A percentile compares a stretch with the other conserved stretches of the same genome.
These are phyloP conservation scores for Sorex araneus DNA, from an alignment of 2,113 vertebrate genomes.

Conservation along the genomic window DNA sequence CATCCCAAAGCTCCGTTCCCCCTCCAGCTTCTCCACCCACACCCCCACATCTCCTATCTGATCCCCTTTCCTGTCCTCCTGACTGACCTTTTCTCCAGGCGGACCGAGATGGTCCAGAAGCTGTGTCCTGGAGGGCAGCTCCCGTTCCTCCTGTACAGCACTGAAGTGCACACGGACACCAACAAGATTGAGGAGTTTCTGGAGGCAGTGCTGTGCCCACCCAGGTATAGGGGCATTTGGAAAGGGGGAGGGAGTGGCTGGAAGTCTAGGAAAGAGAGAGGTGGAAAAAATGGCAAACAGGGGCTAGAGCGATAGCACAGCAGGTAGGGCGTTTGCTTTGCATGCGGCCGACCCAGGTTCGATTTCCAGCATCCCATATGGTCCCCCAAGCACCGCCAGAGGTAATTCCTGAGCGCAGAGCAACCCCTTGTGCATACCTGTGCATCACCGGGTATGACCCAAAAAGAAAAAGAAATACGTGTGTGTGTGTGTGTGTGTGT, in stretches of 20 bases:
- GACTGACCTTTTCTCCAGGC: slow-evolving; percentile 85
- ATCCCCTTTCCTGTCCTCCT: background rate
- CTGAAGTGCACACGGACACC: slow-evolving; percentile 95
- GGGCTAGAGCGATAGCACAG: background rate
- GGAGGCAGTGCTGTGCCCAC: slow-evolving; percentile 93
- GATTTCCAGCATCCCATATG: no score
- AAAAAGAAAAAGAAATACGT: no score
- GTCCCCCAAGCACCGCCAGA: no score
- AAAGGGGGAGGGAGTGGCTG: background rate
- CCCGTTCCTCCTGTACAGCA: slow-evolving; percentile 93
- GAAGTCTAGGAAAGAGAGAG: background rate
- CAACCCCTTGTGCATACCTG: no score
- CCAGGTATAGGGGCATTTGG: slow-evolving; percentile 88
- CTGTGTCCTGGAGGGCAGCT: slow-evolving; percentile 95
- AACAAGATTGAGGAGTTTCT: slow-evolving; percentile 97
- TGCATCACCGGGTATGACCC: no score
- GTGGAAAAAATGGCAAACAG: slow-evolving; percentile 33
- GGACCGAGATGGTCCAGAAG: slow-evolving; percentile 93
- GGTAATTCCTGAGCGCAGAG: no score
- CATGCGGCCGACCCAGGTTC: no score
- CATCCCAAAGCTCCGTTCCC: background rate
- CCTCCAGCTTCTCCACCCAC: background rate
- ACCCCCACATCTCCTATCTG: background rate
- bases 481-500: no score
- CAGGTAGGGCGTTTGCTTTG: no score